These are phyloP conservation scores for Habrosyne pyritoides DNA, from an alignment of 2,888 invertebrate genomes.

Conservation along the genomic window DNA sequence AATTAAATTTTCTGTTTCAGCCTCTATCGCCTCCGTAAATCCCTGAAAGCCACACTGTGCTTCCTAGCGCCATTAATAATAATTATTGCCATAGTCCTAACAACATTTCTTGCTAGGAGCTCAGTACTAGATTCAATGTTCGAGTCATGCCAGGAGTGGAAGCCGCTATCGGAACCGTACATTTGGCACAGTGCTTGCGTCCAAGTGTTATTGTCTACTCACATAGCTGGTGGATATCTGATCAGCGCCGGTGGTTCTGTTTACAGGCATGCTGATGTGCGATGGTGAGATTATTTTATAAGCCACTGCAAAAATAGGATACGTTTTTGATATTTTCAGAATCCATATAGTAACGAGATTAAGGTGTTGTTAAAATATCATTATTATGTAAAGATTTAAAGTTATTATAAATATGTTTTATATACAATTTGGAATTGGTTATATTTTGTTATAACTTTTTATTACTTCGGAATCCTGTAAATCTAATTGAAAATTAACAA, in stretches of 20 bases:
- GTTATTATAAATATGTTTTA: too few species aligned
- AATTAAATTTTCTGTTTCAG: slow-evolving; percentile 51
- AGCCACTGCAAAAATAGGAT: too few species aligned
- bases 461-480: too few species aligned
- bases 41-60: slow-evolving; percentile 71
- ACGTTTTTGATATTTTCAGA: too few species aligned
- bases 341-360: too few species aligned
- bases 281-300: slow-evolving; percentile 79
- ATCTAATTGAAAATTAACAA: too few species aligned
- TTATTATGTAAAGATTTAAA: too few species aligned
- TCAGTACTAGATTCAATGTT: slow-evolving; percentile 57
- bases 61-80: slow-evolving; percentile 62
- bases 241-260: slow-evolving; percentile 86
- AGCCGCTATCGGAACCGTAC: slow-evolving; percentile 59
- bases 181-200: slow-evolving; percentile 86
- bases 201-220: slow-evolving; percentile 86
- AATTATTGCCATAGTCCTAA: slow-evolving; percentile 57
- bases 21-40: slow-evolving; percentile 78
- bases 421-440: too few species aligned
- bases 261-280: slow-evolving; percentile 85
- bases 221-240: slow-evolving; percentile 85
- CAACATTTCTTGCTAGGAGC: slow-evolving; percentile 65
- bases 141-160: slow-evolving; percentile 72
- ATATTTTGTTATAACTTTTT: too few species aligned
- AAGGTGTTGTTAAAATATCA: too few species aligned